phyloP scores from a whole-genome alignment of 2,797 vertebrate genomes.

The Chelmon rostratus region DNA sequence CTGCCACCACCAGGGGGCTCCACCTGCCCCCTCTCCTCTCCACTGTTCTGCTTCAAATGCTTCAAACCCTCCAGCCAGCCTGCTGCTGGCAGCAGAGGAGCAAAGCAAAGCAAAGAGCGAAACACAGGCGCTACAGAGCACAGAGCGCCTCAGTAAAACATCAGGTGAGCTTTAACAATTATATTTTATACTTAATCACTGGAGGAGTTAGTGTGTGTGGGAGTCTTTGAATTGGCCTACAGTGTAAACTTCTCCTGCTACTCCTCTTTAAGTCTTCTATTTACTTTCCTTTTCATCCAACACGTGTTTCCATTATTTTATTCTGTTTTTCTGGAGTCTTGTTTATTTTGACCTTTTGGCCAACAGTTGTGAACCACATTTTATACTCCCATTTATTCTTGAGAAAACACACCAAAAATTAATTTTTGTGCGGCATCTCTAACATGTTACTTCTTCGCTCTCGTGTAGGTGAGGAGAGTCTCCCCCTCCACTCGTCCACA shows the following conservation, averaged over 20 bases:
- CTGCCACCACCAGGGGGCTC: constrained; percentile 91
- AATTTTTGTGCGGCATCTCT: background rate
- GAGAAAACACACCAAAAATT: background rate
- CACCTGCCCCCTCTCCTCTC: constrained; percentile 85
- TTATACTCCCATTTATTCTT: background rate
- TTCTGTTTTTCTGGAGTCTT: background rate
- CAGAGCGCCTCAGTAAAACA: constrained; percentile 13
- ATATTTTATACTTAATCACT: background rate
- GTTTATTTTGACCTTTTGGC: background rate
- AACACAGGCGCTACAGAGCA: constrained; percentile 13
- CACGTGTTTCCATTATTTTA: background rate
- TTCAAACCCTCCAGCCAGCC: constrained; percentile 54
- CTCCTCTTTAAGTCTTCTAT: background rate
- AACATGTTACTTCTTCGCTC: constrained; percentile 2
- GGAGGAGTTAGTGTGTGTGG: background rate
- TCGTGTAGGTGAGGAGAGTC: constrained; percentile 78
- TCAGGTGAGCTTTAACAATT: constrained; percentile 42
- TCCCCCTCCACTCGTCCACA: constrained; percentile 78
- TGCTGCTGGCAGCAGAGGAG: constrained; percentile 32
- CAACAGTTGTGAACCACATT: background rate
- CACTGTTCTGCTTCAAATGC: constrained; percentile 71
- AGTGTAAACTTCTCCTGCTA: background rate
- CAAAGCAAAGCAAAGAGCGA: constrained; percentile 16
- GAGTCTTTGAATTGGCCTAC: background rate
- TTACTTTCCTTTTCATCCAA: background rate